Percentiles rank a stretch among this genome's conserved stretches.
phyloP scores from a whole-genome alignment of 2,888 invertebrate species.

The Synanthedon andrenaeformis region DNA sequence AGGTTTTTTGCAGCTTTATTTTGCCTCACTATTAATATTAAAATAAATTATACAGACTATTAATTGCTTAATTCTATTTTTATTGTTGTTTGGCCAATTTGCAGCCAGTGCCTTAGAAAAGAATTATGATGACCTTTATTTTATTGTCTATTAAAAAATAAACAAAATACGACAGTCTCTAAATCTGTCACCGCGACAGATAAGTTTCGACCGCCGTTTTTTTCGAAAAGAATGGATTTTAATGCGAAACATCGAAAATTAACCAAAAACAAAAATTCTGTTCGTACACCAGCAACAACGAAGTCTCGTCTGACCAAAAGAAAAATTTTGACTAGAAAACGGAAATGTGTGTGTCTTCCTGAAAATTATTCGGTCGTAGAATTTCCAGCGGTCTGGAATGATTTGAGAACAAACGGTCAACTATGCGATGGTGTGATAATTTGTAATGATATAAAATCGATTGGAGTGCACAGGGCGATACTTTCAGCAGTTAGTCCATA shows the following conservation, averaged over 20 bases:
- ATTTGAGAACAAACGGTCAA: conserved; percentile 73
- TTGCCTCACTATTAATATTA: too few species aligned
- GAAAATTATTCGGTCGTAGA: conserved; percentile 71
- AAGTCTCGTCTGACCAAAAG: conserved; percentile 57
- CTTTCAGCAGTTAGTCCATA: conserved; percentile 80
- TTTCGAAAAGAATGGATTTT: conserved; percentile 69
- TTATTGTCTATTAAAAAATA: conserved; percentile 6
- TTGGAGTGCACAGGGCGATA: conserved; percentile 77
- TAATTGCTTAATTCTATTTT: too few species aligned
- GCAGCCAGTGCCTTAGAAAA: too few species aligned
- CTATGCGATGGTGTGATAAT: conserved; percentile 78
- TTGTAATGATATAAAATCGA: conserved; percentile 72
- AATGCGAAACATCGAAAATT: conserved; percentile 69
- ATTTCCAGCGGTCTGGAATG: conserved; percentile 77
- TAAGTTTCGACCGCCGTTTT: conserved; percentile 67
- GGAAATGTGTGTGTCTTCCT: conserved; percentile 73
- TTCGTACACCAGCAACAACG: conserved; percentile 54
- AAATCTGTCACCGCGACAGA: conserved; percentile 59
- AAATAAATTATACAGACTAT: too few species aligned
- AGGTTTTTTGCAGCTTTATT: too few species aligned
- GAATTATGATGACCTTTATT: too few species aligned
- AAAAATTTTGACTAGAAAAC: conserved; percentile 53
- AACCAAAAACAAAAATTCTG: conserved; percentile 66
- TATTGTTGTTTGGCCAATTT: too few species aligned
- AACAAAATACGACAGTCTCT: conserved; percentile 39